Conservation (phyloP, 2,888 invertebrate genomes). For the Hypomecis atomaria region DNA sequence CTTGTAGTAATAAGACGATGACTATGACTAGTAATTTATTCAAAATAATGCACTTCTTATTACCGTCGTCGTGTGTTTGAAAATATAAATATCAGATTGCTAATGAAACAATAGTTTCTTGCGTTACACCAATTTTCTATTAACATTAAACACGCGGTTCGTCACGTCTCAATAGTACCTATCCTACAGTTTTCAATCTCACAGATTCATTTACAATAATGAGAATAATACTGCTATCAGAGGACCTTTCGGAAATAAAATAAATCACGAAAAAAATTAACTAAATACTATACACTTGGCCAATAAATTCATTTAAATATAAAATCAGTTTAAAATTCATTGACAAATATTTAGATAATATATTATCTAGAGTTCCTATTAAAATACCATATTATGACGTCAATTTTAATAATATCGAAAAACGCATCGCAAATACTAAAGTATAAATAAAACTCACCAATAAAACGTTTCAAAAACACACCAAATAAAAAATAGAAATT, state of each 20-base stretch:
- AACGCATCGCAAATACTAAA: conserved; percentile 31
- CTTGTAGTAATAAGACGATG: background rate
- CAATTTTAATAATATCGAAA: conserved; percentile 34
- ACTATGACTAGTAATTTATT: conserved; percentile 40
- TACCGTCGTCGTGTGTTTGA: background rate
- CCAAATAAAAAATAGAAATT: conserved; percentile 69
- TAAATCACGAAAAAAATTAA: background rate
- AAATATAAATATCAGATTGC: background rate
- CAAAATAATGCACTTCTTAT: conserved; percentile 9
- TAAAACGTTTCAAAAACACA: conserved; percentile 53
- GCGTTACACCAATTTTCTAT: conserved; percentile 24
- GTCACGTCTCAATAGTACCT: conserved; percentile 25
- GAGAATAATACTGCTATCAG: conserved; percentile 64
- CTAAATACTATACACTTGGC: conserved; percentile 27
- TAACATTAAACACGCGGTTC: background rate
- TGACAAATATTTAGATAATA: conserved; percentile 8
- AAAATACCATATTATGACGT: conserved; percentile 25
- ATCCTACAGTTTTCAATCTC: conserved; percentile 51
- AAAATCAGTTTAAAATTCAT: conserved; percentile 31
- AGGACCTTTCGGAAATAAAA: conserved; percentile 40
- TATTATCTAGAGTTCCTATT: conserved; percentile 9
- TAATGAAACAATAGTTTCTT: conserved; percentile 1
- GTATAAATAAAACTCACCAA: background rate
- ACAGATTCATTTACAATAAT: conserved; percentile 54
- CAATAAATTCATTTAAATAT: conserved; percentile 29